A percentile compares a stretch with the other conserved stretches of the same genome.
Conservation (phyloP, 2,888 invertebrate species). For the Apocheima hispidaria region DNA sequence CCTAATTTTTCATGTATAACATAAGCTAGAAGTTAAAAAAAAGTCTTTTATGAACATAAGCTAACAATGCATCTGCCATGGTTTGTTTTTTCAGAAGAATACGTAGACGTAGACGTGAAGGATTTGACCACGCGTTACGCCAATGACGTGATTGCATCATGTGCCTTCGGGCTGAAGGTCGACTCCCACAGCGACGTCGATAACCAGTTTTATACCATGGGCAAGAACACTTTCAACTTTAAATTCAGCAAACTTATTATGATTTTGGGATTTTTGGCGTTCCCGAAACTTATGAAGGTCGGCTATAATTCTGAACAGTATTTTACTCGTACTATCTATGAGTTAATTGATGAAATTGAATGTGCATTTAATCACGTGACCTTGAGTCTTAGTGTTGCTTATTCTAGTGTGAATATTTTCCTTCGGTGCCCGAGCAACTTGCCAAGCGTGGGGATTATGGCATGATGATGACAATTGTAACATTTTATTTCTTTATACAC, state of each 20-base stretch:
- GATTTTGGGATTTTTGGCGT: constrained; percentile 22
- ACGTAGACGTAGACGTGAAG: constrained; percentile 2
- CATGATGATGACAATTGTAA: too few species aligned
- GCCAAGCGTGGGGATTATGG: too few species aligned
- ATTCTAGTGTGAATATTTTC: too few species aligned
- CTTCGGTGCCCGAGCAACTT: too few species aligned
- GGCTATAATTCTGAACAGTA: not conserved
- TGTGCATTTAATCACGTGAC: too few species aligned
- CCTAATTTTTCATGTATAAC: too few species aligned
- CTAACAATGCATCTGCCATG: not conserved
- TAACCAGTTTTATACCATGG: constrained; percentile 81
- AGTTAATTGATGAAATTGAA: too few species aligned
- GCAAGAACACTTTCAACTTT: constrained; percentile 66
- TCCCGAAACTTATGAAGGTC: constrained; percentile 37
- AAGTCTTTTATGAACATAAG: not conserved
- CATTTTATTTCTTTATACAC: too few species aligned
- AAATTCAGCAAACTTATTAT: constrained; percentile 24
- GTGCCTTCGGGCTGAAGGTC: constrained; percentile 76
- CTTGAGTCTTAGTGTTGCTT: too few species aligned
- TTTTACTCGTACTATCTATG: not conserved
- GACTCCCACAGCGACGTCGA: constrained; percentile 78
- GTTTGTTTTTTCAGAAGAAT: not conserved
- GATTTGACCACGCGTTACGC: constrained; percentile 63
- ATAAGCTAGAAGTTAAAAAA: too few species aligned
- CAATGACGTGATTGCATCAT: constrained; percentile 78